Base-by-base conservation (phyloP, 1,140 invertebrate genomes). In the Tetragonula clypearis region DNA sequence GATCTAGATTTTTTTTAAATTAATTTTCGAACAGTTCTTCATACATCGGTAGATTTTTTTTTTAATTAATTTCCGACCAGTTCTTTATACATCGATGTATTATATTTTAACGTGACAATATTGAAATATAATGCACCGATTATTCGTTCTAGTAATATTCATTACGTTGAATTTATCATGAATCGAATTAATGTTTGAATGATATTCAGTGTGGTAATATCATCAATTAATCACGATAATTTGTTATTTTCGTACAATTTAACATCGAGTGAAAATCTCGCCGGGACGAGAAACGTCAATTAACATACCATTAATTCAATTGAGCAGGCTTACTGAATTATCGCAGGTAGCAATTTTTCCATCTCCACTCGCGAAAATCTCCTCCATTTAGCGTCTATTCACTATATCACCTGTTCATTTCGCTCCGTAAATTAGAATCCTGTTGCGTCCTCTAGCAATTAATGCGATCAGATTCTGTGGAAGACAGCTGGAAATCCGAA, bases 391-490 rank as follows among this genome's bases (percentile, higher is more conserved):
- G 35, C n/a, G 26, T 35, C 26, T 8, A 69, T 69, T 58, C 81
- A 9, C 69, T 26, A 6, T 9, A 49, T 19, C 17, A 1, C 23
- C 30, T 41, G 60, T 55, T 62, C 56, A 81, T 81, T 74, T 81
- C 69, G 23, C n/a, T 53, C 41, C 55, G 62, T 56, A 84, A 84
- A 84, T 76, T 84, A 84, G 74, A 66, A 68, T 65, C 69, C 69
- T 56, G 55, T 41, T 77, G 69, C 53, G 41, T 49, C 19, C 49
- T 23, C 14, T 3, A 15, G 35, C 26, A 84, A 77, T 84, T 84
- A 84, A 84, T 71, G 55, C 75, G 75, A 78, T 78, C 82, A 84
- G 65, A 78, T 78, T 41, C 55, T 23, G 17, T 19, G n/a, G 82
- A 49, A 58, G 55, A 4, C 53, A 23, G 53, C 62, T 68, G 26